Evolutionary conservation across 2,797 vertebrate genomes (phyloP).

Genomic region (Muscicapa comitata): DNA sequence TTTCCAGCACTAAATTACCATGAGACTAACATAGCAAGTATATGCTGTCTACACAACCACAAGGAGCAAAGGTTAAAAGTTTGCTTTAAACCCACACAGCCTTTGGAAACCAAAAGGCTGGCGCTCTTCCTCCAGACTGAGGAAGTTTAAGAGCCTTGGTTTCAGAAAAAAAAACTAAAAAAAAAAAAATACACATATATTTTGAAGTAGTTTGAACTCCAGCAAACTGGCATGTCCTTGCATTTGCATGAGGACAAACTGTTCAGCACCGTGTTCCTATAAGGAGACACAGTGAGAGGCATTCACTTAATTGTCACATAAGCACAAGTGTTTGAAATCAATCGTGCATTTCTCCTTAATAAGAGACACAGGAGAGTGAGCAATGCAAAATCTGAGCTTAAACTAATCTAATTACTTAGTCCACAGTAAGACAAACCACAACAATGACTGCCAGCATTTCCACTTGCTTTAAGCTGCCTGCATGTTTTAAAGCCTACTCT

Average conservation of each 20-base stretch:
- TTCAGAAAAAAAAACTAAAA: background rate
- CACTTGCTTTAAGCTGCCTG: constrained; percentile 24
- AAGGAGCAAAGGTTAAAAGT: constrained; percentile 31
- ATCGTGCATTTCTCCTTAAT: constrained; percentile 17
- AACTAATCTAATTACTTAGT: constrained; percentile 49
- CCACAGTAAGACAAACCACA: background rate
- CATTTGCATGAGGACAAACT: constrained; percentile 56
- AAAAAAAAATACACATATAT: background rate
- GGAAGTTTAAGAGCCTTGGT: background rate
- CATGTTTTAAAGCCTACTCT: background rate
- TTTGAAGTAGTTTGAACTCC: constrained; percentile 25
- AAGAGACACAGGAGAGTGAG: background rate
- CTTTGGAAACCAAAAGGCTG: constrained; percentile 24
- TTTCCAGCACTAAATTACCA: constrained; percentile 14
- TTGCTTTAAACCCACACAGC: constrained; percentile 28
- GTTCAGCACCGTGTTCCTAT: constrained; percentile 13
- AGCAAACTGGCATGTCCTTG: constrained; percentile 3
- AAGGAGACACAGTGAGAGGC: constrained; percentile 38
- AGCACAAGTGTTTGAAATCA: constrained; percentile 37
- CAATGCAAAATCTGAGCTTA: constrained; percentile 22
- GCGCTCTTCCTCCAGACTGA: background rate
- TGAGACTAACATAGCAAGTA: background rate
- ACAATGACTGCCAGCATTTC: background rate
- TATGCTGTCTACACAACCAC: constrained; percentile 19
- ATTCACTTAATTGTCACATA: constrained; percentile 22